Evolutionary conservation across 2,888 invertebrate species (phyloP).

Genomic region (Perithous albicinctus): DNA sequence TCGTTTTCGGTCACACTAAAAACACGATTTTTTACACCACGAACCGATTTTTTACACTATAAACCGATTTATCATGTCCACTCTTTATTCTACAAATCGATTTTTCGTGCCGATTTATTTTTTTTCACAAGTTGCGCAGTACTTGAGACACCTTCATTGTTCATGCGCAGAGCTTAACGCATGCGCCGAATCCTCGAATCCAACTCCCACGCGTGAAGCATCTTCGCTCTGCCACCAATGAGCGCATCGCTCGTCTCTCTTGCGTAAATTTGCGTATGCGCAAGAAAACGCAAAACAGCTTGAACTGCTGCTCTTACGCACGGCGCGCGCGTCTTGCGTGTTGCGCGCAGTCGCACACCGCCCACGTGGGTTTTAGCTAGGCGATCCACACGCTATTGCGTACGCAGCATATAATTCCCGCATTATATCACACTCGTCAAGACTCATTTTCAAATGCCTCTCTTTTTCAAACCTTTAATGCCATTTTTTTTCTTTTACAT

Average conservation of each 20-base stretch:
- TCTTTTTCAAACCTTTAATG: background rate
- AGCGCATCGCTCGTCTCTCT: slow-evolving; percentile 17
- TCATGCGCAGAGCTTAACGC: slow-evolving; percentile 27
- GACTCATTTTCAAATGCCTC: background rate
- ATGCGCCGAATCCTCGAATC: slow-evolving; percentile 5
- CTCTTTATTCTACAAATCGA: too few relatives aligned
- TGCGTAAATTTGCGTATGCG: slow-evolving; percentile 15
- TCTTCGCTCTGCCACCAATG: slow-evolving; percentile 3
- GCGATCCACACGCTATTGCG: slow-evolving; percentile 1
- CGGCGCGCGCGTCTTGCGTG: slow-evolving; percentile 66
- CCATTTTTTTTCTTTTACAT: background rate
- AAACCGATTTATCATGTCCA: too few relatives aligned
- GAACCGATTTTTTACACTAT: too few relatives aligned
- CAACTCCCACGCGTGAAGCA: slow-evolving; percentile 20
- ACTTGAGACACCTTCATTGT: background rate
- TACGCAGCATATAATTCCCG: background rate
- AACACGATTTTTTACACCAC: too few relatives aligned
- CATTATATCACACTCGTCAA: slow-evolving; percentile 14
- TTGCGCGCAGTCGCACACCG: slow-evolving; percentile 71
- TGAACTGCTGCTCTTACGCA: slow-evolving; percentile 67
- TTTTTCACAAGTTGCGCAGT: background rate
- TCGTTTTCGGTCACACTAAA: too few relatives aligned
- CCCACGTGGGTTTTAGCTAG: slow-evolving; percentile 59
- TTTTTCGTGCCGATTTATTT: background rate
- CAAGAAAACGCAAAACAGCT: slow-evolving; percentile 3